Conservation (phyloP, 2,888 invertebrate genomes). For the Diplazon laetatorius region DNA sequence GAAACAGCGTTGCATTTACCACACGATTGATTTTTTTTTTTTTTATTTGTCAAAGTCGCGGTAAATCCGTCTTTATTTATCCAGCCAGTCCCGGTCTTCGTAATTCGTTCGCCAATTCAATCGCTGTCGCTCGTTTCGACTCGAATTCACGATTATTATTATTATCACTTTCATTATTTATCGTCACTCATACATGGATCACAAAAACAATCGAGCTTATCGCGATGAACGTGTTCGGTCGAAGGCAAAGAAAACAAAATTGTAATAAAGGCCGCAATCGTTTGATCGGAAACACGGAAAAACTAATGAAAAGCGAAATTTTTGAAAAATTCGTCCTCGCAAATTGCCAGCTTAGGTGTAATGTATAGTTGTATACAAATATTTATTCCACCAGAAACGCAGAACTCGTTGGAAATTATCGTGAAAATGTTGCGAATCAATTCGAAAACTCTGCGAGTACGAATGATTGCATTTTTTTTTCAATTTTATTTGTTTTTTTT, state of each 20-base stretch:
- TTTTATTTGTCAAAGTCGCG: constrained; percentile 18
- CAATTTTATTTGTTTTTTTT: too few species aligned
- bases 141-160: not conserved
- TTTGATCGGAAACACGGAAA: not conserved
- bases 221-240: constrained; percentile 32
- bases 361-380: constrained; percentile 42
- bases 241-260: constrained; percentile 14
- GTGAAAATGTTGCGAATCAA: constrained; percentile 34
- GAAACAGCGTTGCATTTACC: not conserved
- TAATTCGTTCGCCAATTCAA: not conserved
- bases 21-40: not conserved
- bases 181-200: not conserved
- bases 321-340: constrained; percentile 62
- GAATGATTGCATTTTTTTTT: constrained; percentile 67
- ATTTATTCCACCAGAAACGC: constrained; percentile 40
- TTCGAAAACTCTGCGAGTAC: constrained; percentile 23
- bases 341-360: constrained; percentile 55
- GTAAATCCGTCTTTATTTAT: too few species aligned
- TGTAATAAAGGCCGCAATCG: not conserved
- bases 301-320: too few species aligned
- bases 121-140: not conserved
- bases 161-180: too few species aligned
- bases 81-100: too few species aligned
- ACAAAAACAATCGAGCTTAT: constrained; percentile 40
- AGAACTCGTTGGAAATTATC: constrained; percentile 48